These are phyloP conservation scores for Schrankia costaestrigalis DNA, from an alignment of 2,888 invertebrate species.

Conservation along the genomic window DNA sequence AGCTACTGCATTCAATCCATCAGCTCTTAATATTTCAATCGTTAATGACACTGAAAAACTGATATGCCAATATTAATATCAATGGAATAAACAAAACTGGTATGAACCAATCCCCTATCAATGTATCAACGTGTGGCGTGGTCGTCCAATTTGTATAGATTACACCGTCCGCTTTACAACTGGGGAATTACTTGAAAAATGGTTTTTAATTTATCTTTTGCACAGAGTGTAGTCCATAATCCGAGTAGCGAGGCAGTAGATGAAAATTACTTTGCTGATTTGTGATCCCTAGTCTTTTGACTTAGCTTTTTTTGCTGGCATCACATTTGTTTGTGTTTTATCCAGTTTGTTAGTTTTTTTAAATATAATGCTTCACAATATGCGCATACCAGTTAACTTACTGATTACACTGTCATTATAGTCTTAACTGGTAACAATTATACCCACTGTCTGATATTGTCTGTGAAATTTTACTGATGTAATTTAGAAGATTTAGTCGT, in stretches of 20 bases:
- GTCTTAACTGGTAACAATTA: too few relatives aligned
- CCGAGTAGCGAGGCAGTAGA: constrained; percentile 10
- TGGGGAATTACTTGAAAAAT: constrained; percentile 56
- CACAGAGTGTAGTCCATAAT: constrained; percentile 18
- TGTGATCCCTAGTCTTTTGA: constrained; percentile 24
- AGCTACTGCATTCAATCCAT: constrained; percentile 16
- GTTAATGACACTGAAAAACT: constrained; percentile 21
- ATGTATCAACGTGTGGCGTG: constrained; percentile 41
- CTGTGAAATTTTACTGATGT: too few relatives aligned
- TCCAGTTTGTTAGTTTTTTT: too few relatives aligned
- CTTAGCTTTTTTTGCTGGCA: constrained; percentile 19
- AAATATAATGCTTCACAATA: too few relatives aligned
- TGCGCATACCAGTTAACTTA: too few relatives aligned
- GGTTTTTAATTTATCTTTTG: constrained; percentile 53
- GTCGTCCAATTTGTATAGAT: constrained; percentile 54
- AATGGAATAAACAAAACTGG: constrained; percentile 38
- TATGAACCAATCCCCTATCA: constrained; percentile 36
- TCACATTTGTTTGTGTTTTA: constrained; percentile 18
- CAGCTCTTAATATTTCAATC: constrained; percentile 19
- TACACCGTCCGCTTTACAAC: constrained; percentile 35
- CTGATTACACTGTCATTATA: too few relatives aligned
- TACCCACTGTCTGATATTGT: too few relatives aligned
- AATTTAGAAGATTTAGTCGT: too few relatives aligned
- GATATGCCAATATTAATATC: constrained; percentile 38
- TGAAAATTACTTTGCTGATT: constrained; percentile 24